phyloP scores from a whole-genome alignment of 2,113 vertebrate species.

The Clarias magur region DNA sequence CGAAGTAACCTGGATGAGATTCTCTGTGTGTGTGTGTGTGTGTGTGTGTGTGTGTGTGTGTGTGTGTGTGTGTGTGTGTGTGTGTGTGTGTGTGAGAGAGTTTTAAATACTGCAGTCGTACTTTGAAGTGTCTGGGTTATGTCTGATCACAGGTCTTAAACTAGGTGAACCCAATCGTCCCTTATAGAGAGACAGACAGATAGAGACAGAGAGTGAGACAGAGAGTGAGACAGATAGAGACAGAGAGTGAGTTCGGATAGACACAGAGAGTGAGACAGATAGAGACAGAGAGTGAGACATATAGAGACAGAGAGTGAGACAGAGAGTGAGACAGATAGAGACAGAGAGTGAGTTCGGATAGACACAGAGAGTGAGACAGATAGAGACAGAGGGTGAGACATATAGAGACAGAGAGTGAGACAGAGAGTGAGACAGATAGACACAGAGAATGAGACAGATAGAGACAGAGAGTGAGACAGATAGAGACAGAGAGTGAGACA shows the following conservation, averaged over 20 bases:
- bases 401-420: no score
- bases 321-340: background rate
- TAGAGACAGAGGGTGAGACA: background rate
- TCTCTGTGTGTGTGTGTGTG: background rate
- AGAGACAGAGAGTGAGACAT: no score
- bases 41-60: slow-evolving; percentile 18
- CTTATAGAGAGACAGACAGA: background rate
- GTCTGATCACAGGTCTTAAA: slow-evolving; percentile 14
- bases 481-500: background rate
- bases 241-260: background rate
- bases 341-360: no score
- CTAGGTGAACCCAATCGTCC: background rate
- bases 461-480: background rate
- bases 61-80: slow-evolving; percentile 17
- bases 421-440: background rate
- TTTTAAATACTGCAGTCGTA: background rate
- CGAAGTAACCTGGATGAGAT: background rate
- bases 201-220: background rate
- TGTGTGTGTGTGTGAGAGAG: slow-evolving; percentile 17
- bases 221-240: background rate
- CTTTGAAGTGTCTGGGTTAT: background rate
- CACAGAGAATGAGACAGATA: background rate
- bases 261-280: background rate
- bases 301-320: background rate
- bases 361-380: background rate